These are phyloP conservation scores for Brachypalpus laphriformis DNA, from an alignment of 2,888 invertebrate species.

Conservation along the genomic window DNA sequence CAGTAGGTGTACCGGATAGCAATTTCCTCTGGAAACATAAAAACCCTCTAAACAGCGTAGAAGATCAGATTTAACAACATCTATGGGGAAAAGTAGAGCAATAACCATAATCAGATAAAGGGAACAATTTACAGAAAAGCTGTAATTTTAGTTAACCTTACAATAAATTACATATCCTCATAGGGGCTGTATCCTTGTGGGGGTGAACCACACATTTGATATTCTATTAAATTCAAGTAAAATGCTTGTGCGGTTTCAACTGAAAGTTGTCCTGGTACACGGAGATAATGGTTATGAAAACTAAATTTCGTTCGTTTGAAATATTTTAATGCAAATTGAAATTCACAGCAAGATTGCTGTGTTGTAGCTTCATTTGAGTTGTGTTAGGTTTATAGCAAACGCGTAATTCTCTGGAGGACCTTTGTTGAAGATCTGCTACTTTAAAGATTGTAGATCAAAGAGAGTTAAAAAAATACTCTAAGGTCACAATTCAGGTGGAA, in stretches of 20 bases:
- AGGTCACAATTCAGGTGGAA: too few species aligned
- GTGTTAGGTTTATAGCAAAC: too few species aligned
- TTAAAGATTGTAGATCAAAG: too few species aligned
- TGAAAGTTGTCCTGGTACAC: background rate
- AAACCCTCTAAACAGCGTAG: background rate
- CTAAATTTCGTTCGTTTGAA: background rate
- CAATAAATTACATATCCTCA: background rate
- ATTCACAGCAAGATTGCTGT: background rate
- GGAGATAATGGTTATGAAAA: background rate
- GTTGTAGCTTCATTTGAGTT: too few species aligned
- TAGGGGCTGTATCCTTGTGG: background rate
- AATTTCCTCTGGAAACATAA: background rate
- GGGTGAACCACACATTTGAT: background rate
- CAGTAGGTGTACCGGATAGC: background rate
- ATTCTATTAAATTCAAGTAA: background rate
- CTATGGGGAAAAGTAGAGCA: background rate
- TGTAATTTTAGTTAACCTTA: constrained; percentile 1
- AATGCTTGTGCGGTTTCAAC: background rate
- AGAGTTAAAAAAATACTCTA: too few species aligned
- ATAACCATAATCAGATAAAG: background rate
- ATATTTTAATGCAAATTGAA: background rate
- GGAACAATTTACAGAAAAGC: background rate
- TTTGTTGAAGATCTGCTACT: too few species aligned
- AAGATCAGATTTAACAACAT: background rate
- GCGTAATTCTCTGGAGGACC: too few species aligned